Evolutionary conservation across 2,888 invertebrate species (phyloP), one percentile per base, ranked within the genome.

Genomic region (Diogma glabrata): DNA sequence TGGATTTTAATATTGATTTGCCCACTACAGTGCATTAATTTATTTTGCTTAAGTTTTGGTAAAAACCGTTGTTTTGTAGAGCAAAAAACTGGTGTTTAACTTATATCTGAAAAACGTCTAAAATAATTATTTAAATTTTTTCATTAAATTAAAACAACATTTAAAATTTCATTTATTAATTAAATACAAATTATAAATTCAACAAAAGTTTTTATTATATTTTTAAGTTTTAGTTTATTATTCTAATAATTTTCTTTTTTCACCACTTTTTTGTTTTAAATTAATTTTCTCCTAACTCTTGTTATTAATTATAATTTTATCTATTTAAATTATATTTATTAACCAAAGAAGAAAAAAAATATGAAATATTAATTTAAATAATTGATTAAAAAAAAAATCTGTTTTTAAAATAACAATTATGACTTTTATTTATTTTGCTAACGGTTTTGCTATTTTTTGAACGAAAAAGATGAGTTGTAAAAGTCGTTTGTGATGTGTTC

Each of bases 231-330:
- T 43, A 43, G n/a, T n/a, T n/a, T n/a, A n/a, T n/a, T n/a, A n/a
- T n/a, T n/a, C n/a, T n/a, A 43, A 43, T 43, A 43, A 43, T 43
- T 43, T 43, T 43, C 43, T 43, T 43, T 40, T 40, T 19, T n/a
- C n/a, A n/a, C n/a, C n/a, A n/a, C n/a, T n/a, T n/a, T n/a, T 12
- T 19, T 40, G 40, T 40, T 40, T n/a, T 40, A 40, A 40, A 19
- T 40, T 40, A 40, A 40, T n/a, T 20, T 20, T 40, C 19, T 20
- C 19, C 19, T 40, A 19, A 40, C 20, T 20, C 6, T 40, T 43
- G 20, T 43, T 43, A 43, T 43, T 43, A 43, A 43, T 43, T 14
- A 43, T 38, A 19, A 38, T 10, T 38, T 19, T 38, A 8, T 9
- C 9, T 38, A 19, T 38, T 38, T 38, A 10, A 19, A 19, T 38